phyloP scores from a whole-genome alignment of 2,797 vertebrate genomes.

The Thunnus albacares region DNA sequence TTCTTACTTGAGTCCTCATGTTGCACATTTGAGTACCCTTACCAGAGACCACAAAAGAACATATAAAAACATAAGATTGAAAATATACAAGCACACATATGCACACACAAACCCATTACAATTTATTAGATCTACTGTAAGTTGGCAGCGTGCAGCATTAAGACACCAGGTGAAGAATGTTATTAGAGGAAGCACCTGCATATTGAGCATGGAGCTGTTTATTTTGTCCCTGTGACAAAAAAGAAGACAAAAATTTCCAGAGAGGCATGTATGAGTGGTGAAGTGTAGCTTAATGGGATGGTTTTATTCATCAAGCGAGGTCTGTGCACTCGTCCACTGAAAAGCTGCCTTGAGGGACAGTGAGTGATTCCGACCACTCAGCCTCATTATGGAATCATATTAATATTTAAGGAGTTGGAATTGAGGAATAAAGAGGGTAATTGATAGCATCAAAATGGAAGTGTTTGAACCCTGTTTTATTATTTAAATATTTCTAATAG shows the following conservation, averaged over 20 bases:
- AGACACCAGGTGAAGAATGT: slow-evolving; percentile 78
- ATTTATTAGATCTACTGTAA: slow-evolving; percentile 69
- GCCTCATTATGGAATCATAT: slow-evolving; percentile 88
- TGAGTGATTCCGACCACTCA: slow-evolving; percentile 88
- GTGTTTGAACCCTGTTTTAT: slow-evolving; percentile 81
- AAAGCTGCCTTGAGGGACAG: slow-evolving; percentile 85
- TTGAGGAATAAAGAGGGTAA: slow-evolving; percentile 88
- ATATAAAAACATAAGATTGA: slow-evolving; percentile 6
- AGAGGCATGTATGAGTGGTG: slow-evolving; percentile 73
- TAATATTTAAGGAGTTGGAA: slow-evolving; percentile 88
- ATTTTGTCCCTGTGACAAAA: slow-evolving; percentile 73
- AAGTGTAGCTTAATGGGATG: slow-evolving; percentile 83
- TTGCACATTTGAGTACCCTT: too few species aligned
- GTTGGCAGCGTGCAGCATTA: slow-evolving; percentile 63
- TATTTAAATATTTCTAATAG: slow-evolving; percentile 78
- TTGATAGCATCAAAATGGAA: slow-evolving; percentile 85
- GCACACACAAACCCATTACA: slow-evolving; percentile 47
- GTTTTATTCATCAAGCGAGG: slow-evolving; percentile 86
- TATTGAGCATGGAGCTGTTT: slow-evolving; percentile 64
- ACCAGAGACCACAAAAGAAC: slow-evolving; percentile 11
- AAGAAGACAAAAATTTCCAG: slow-evolving; percentile 76
- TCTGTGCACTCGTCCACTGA: slow-evolving; percentile 81
- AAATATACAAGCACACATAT: slow-evolving; percentile 19
- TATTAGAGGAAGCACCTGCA: slow-evolving; percentile 84
- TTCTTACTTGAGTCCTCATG: neutral